Percentiles rank a stretch among this genome's conserved stretches.
Conservation (phyloP, 2,888 invertebrate genomes). For the Thysanoteuthis rhombus region DNA sequence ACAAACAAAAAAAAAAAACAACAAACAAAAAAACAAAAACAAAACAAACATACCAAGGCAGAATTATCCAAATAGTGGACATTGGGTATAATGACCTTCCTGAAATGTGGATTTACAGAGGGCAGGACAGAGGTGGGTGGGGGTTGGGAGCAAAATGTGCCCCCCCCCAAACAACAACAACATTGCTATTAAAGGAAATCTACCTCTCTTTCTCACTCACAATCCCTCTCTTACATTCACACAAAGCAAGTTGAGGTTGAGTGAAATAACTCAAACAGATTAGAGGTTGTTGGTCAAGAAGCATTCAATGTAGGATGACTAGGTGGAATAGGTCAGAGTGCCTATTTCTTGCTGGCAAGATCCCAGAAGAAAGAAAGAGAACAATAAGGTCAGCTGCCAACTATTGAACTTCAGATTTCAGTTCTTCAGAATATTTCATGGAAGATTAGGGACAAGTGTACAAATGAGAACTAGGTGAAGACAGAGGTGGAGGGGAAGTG, state of each 20-base stretch:
- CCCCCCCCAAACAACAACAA: background rate
- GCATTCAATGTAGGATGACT: background rate
- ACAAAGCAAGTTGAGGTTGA: background rate
- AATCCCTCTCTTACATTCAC: background rate
- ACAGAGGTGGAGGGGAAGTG: no score
- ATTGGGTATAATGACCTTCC: no score
- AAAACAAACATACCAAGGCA: no score
- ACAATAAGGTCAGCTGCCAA: background rate
- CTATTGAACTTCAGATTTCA: background rate
- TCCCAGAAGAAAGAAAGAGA: background rate
- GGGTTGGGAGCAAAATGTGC: background rate
- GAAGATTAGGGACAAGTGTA: background rate
- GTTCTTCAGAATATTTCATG: no score
- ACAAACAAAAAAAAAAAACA: no score
- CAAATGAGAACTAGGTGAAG: no score
- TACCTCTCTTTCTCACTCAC: no score
- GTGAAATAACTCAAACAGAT: background rate
- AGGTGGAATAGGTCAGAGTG: background rate
- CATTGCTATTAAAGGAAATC: background rate
- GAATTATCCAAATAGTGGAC: no score
- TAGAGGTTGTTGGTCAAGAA: background rate
- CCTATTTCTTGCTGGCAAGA: background rate
- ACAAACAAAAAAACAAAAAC: no score
- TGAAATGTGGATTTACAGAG: no score
- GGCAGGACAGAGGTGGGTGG: no score